A percentile compares a stretch with the other conserved stretches of the same genome.
Conservation (phyloP, 2,797 vertebrate genomes). For the Paguma larvata region DNA sequence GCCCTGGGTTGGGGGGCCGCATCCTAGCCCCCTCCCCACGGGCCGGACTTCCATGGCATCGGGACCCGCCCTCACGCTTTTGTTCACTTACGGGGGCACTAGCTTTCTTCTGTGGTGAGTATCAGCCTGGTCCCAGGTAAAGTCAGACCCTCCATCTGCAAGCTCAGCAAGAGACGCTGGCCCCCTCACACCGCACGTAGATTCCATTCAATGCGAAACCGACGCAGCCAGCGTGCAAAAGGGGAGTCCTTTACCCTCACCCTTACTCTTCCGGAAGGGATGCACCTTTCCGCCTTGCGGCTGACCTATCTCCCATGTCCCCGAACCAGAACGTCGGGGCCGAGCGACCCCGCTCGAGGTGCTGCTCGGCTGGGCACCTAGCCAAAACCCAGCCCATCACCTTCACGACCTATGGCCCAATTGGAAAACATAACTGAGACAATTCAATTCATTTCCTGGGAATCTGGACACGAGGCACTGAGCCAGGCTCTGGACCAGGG, state of each 20-base stretch:
- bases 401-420: neutral
- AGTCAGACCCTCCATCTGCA: neutral
- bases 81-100: neutral
- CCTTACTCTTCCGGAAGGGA: neutral
- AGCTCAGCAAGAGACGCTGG: neutral
- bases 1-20: no score
- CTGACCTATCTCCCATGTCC: fast-evolving
- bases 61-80: neutral
- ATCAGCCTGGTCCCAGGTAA: neutral
- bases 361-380: neutral
- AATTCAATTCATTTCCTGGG: neutral
- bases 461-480: neutral
- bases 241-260: neutral
- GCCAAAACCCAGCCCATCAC: neutral
- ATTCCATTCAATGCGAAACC: neutral
- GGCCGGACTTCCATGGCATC: neutral
- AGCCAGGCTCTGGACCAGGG: neutral
- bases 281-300: no score
- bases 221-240: fast-evolving
- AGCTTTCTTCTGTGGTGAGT: neutral
- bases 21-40: fast-evolving
- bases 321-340: fast-evolving
- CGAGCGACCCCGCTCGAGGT: neutral
- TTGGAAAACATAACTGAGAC: neutral
- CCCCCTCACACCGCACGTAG: no score